Percentiles rank a stretch among this genome's conserved stretches.
These are phyloP conservation scores for Bombus consobrinus DNA, from an alignment of 1,140 invertebrate genomes.

Conservation along the genomic window DNA sequence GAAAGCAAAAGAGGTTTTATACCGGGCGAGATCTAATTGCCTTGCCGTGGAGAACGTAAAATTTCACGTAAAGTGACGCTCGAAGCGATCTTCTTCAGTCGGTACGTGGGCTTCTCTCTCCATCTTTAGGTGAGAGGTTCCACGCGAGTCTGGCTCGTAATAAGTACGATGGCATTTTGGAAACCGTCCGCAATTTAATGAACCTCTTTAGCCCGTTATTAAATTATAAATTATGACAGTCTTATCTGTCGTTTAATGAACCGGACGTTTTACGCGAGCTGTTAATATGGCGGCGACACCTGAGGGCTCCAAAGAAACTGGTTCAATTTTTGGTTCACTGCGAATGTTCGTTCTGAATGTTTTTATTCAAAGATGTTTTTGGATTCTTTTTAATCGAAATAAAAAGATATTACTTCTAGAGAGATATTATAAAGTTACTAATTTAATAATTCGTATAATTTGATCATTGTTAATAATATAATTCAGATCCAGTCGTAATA, in stretches of 20 bases:
- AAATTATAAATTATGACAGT: conserved; percentile 82
- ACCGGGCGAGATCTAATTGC: conserved; percentile 10
- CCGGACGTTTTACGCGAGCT: conserved; percentile 72
- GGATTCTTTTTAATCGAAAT: background rate
- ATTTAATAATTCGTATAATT: too few species aligned
- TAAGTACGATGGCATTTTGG: conserved; percentile 77
- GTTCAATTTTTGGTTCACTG: conserved; percentile 24
- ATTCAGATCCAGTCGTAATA: background rate
- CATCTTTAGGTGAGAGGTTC: background rate
- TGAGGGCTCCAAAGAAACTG: conserved; percentile 50
- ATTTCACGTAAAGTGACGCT: conserved; percentile 21
- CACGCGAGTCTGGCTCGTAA: conserved; percentile 69
- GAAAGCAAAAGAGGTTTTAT: background rate
- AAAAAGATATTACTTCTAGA: background rate
- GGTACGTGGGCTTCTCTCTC: background rate
- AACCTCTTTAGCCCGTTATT: conserved; percentile 77
- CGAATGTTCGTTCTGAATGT: background rate
- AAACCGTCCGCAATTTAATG: conserved; percentile 76
- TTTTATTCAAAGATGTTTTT: background rate
- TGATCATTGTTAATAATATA: too few species aligned
- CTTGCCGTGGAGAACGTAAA: conserved; percentile 21
- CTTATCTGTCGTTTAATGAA: conserved; percentile 77
- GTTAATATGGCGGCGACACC: conserved; percentile 75
- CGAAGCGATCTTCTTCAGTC: background rate
- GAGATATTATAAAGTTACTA: too few species aligned